phyloP scores from a whole-genome alignment of 1,140 invertebrate genomes.

The Ganaspis sp. region DNA sequence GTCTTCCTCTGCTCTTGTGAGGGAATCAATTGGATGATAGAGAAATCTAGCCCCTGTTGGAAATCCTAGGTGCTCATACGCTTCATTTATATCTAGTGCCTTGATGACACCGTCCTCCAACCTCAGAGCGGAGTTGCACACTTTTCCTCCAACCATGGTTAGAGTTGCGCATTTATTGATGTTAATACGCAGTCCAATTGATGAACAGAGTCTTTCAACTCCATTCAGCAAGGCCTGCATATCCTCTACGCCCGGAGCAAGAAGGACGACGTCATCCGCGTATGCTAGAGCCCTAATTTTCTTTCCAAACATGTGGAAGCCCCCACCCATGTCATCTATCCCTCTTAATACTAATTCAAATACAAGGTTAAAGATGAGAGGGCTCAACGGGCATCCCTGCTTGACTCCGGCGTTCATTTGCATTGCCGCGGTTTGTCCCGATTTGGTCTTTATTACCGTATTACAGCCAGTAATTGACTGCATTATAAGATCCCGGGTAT shows the following conservation, averaged over 20 bases:
- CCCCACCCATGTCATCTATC: neutral
- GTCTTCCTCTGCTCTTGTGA: too few relatives aligned
- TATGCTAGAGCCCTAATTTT: neutral
- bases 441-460: neutral
- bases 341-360: neutral
- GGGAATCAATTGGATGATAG: too few relatives aligned
- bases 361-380: constrained; percentile 38
- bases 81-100: too few relatives aligned
- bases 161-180: too few relatives aligned
- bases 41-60: too few relatives aligned
- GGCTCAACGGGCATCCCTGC: constrained; percentile 39
- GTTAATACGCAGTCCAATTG: neutral
- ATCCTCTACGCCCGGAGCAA: too few relatives aligned
- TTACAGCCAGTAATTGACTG: constrained; percentile 36
- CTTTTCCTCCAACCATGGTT: too few relatives aligned
- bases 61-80: too few relatives aligned
- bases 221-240: too few relatives aligned
- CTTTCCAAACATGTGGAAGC: neutral
- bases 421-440: constrained; percentile 28
- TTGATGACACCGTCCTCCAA: too few relatives aligned
- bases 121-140: too few relatives aligned
- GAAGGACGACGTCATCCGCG: neutral
- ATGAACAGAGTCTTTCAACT: neutral
- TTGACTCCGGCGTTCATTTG: constrained; percentile 41
- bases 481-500: constrained; percentile 42